These are phyloP conservation scores for Ariopsis seemanni DNA, from an alignment of 2,113 vertebrate genomes.

Conservation along the genomic window DNA sequence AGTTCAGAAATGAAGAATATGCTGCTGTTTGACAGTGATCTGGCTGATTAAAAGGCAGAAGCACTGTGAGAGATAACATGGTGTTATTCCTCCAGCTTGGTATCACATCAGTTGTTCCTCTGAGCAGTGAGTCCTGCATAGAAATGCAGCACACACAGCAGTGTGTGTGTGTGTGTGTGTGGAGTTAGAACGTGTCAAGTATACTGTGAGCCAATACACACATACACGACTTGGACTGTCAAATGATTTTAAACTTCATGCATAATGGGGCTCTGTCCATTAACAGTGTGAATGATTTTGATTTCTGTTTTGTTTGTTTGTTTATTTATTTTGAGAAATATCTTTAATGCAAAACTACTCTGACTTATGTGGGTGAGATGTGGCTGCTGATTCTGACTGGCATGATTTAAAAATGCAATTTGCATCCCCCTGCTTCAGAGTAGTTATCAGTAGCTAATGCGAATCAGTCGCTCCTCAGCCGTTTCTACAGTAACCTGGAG, in stretches of 20 bases:
- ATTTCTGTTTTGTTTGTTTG: no score
- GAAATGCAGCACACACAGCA: constrained; percentile 8
- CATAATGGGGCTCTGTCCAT: no score
- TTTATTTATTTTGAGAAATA: not conserved
- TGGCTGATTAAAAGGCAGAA: not conserved
- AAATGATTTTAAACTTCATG: not conserved
- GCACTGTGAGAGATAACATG: not conserved
- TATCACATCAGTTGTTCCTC: not conserved
- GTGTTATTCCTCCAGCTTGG: not conserved
- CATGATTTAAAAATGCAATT: not conserved
- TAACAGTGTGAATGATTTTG: not conserved
- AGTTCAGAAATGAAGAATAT: not conserved
- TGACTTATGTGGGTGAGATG: not conserved
- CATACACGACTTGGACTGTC: not conserved
- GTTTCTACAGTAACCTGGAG: constrained; percentile 38
- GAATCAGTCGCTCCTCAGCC: not conserved
- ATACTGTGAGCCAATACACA: not conserved
- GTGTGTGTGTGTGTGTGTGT: no score
- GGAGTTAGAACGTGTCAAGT: not conserved
- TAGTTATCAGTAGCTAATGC: constrained; percentile 19
- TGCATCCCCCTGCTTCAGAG: not conserved
- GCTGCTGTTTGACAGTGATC: not conserved
- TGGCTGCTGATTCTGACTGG: not conserved
- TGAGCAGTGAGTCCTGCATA: constrained; percentile 8
- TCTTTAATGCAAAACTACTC: not conserved